phyloP scores from a whole-genome alignment of 53 echinoderm and acorn worm genomes.

The Echinometra lucunter region DNA sequence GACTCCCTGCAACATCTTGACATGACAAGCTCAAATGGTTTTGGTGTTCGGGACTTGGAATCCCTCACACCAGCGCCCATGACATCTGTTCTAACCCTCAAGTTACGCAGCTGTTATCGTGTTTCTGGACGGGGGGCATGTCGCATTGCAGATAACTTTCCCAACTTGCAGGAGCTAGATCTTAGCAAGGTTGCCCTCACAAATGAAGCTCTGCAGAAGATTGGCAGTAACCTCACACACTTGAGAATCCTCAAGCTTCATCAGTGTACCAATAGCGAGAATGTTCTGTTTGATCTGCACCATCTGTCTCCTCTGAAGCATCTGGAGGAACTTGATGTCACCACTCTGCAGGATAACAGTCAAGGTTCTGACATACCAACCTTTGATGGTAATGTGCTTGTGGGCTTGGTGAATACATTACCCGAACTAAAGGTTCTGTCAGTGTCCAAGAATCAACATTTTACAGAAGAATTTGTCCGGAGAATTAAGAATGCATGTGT shows the following conservation, averaged over 20 bases:
- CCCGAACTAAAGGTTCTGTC: slow-evolving; percentile 27
- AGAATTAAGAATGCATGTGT: slow-evolving; percentile 37
- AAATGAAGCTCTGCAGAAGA: slow-evolving; percentile 56
- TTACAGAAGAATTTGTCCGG: background rate
- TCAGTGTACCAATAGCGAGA: slow-evolving; percentile 11
- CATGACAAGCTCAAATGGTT: slow-evolving; percentile 69
- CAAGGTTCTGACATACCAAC: background rate
- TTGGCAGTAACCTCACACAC: slow-evolving; percentile 9
- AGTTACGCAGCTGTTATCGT: slow-evolving; percentile 27
- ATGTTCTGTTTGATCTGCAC: slow-evolving; percentile 26
- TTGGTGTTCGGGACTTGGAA: slow-evolving; percentile 70
- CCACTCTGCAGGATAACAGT: background rate
- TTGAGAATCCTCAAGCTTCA: background rate
- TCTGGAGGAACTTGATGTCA: slow-evolving; percentile 48
- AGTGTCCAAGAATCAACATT: background rate
- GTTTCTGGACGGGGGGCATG: background rate
- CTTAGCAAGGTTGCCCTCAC: background rate
- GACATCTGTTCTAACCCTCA: background rate
- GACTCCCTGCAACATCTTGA: slow-evolving; percentile 65
- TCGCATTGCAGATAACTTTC: slow-evolving; percentile 40
- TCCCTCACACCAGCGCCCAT: slow-evolving; percentile 41
- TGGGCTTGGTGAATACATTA: slow-evolving; percentile 26
- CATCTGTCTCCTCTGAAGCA: slow-evolving; percentile 50
- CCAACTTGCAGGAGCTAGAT: slow-evolving; percentile 50
- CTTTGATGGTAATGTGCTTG: slow-evolving; percentile 45